phyloP scores from a whole-genome alignment of 2,888 invertebrate genomes.

The Aleiodes testaceus region DNA sequence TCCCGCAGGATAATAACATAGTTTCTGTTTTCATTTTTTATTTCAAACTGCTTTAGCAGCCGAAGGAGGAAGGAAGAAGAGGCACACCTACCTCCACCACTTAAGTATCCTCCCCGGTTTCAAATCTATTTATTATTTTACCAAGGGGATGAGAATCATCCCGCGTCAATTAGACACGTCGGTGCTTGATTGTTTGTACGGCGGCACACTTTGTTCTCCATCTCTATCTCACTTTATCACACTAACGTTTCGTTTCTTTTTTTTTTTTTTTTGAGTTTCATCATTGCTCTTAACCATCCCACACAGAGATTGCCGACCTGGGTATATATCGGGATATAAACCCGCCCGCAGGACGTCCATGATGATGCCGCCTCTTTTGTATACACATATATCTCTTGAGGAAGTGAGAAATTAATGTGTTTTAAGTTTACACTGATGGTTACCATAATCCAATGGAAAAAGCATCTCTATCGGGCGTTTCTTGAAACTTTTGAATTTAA shows the following conservation, averaged over 20 bases:
- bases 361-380: conserved; percentile 17
- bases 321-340: background rate
- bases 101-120: conserved; percentile 40
- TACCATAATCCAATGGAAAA: background rate
- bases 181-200: conserved; percentile 62
- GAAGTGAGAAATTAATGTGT: conserved; percentile 20
- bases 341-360: background rate
- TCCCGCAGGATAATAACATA: conserved; percentile 46
- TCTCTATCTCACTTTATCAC: conserved; percentile 3
- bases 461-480: background rate
- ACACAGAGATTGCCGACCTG: conserved; percentile 12
- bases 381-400: background rate
- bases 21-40: conserved; percentile 35
- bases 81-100: conserved; percentile 33
- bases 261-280: background rate
- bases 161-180: conserved; percentile 53
- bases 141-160: conserved; percentile 45
- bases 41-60: background rate
- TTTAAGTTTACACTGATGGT: background rate
- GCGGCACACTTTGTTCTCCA: conserved; percentile 57
- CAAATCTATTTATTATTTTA: conserved; percentile 51
- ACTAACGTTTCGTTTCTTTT: background rate
- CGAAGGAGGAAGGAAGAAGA: background rate
- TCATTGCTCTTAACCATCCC: conserved; percentile 1
- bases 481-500: background rate